phyloP scores from a whole-genome alignment of 2,797 vertebrate species.

The Decapterus maruadsi region DNA sequence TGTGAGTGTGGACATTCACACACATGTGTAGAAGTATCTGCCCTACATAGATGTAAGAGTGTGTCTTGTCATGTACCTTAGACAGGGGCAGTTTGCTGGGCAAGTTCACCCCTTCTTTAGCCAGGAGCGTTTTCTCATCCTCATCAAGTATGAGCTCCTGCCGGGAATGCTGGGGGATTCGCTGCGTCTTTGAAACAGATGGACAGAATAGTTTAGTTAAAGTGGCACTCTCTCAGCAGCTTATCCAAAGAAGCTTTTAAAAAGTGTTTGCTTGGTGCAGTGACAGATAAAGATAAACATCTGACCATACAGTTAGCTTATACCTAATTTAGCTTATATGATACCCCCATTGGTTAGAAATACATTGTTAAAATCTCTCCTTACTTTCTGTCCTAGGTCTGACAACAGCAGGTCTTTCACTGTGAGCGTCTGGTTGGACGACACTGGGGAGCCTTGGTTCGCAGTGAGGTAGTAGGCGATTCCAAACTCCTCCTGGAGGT shows the following conservation, averaged over 20 bases:
- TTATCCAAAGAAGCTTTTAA: constrained; percentile 11
- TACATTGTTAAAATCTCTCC: constrained; percentile 1
- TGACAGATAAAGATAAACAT: constrained; percentile 1
- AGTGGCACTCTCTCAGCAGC: not conserved
- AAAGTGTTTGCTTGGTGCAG: constrained; percentile 8
- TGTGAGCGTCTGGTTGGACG: constrained; percentile 79
- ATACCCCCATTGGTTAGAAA: not conserved
- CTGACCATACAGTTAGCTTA: not conserved
- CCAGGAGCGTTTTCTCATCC: constrained; percentile 94
- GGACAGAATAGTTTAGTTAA: constrained; percentile 43
- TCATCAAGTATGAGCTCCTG: constrained; percentile 93
- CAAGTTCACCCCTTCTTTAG: constrained; percentile 91
- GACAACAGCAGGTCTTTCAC: constrained; percentile 94
- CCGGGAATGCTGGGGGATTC: constrained; percentile 74
- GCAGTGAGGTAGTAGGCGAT: constrained; percentile 62
- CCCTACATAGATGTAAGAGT: constrained; percentile 21
- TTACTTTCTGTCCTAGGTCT: constrained; percentile 70
- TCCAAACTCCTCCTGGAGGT: constrained; percentile 60
- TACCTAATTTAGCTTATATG: not conserved
- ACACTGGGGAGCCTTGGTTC: constrained; percentile 42
- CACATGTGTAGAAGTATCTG: constrained; percentile 6
- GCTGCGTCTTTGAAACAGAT: constrained; percentile 74
- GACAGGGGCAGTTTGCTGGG: constrained; percentile 92
- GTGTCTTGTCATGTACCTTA: constrained; percentile 85
- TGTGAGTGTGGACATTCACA: constrained; percentile 7